These are phyloP conservation scores for Peromyscus maniculatus DNA, from an alignment of 2,113 vertebrate species.

Conservation along the genomic window DNA sequence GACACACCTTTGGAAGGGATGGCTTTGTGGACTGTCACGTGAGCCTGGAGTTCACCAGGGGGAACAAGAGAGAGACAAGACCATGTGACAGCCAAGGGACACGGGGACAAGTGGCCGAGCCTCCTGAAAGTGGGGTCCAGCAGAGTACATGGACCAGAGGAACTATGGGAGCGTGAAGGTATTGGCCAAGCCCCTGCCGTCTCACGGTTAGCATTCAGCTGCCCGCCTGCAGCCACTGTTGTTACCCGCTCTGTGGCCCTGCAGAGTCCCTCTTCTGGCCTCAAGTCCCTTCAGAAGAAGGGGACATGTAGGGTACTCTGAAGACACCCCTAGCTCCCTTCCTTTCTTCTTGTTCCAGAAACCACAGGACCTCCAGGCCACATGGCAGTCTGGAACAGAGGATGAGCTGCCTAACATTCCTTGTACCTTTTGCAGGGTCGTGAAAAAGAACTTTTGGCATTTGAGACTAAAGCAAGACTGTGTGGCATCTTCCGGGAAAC, in stretches of 20 bases:
- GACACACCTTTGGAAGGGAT: neutral
- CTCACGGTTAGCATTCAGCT: neutral
- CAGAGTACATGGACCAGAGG: too few species aligned
- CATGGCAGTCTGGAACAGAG: neutral
- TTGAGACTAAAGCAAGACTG: neutral
- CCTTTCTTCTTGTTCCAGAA: neutral
- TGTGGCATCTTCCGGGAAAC: neutral
- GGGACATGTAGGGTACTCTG: neutral
- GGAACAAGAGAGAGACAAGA: neutral
- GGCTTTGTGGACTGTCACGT: neutral
- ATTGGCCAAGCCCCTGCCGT: too few species aligned
- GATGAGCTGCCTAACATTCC: neutral
- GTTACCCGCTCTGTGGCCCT: neutral
- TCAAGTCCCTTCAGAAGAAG: neutral
- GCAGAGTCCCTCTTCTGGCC: neutral
- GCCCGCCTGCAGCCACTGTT: neutral
- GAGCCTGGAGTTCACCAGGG: neutral
- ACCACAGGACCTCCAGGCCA: neutral
- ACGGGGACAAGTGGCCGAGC: neutral
- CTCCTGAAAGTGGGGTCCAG: too few species aligned
- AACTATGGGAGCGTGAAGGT: neutral
- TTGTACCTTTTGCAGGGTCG: neutral
- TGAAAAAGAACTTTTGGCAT: neutral
- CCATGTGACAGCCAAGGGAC: neutral
- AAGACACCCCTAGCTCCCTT: neutral